Conservation (phyloP, 1,140 invertebrate genomes). For the Penaeus chinensis region DNA sequence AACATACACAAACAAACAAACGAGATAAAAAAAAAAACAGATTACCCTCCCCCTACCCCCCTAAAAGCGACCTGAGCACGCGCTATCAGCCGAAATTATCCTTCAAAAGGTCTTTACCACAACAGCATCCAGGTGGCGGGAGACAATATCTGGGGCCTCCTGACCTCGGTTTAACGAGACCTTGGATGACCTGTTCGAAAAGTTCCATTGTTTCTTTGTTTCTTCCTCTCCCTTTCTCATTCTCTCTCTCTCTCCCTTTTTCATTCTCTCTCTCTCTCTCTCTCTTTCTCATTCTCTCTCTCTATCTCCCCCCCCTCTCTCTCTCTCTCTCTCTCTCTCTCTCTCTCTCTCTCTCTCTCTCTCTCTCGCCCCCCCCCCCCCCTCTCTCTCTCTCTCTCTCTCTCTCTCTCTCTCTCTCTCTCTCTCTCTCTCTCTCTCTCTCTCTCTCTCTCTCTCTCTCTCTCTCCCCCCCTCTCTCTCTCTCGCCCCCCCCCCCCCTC, state of each 20-base stretch:
- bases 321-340: neutral
- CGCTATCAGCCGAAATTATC: no score
- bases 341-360: conserved; percentile 37
- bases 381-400: conserved; percentile 38
- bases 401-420: neutral
- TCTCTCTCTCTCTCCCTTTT: conserved; percentile 26
- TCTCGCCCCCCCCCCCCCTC: conserved; percentile 20
- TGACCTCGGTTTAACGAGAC: no score
- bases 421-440: neutral
- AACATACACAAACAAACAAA: neutral
- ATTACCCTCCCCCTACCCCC: no score
- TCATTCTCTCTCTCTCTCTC: conserved; percentile 33
- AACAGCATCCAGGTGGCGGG: no score
- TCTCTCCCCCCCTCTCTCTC: conserved; percentile 27
- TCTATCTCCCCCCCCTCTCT: neutral
- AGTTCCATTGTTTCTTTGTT: neutral
- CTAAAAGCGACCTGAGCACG: no score
- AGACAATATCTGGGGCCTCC: no score
- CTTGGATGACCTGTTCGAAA: no score
- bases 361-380: conserved; percentile 32
- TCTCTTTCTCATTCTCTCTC: conserved; percentile 33
- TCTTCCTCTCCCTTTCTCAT: neutral
- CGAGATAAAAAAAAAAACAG: no score
- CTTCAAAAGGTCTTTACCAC: no score
- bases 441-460: conserved; percentile 26